phyloP scores from a whole-genome alignment of 2,797 vertebrate genomes.

The Catostomus latipinnis region DNA sequence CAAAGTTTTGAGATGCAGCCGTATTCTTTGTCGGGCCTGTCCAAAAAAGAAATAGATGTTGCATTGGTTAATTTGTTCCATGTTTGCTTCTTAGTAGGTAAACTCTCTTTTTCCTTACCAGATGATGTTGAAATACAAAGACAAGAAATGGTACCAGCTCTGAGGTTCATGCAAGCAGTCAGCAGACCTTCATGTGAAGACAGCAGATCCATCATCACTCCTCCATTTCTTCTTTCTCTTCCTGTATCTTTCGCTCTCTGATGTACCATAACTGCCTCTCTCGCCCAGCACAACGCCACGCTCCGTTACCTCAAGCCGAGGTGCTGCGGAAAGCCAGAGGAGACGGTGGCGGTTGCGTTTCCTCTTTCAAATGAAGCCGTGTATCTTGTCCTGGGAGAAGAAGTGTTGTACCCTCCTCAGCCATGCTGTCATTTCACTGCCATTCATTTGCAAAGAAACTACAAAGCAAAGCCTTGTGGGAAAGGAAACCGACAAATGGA shows the following conservation, averaged over 20 bases:
- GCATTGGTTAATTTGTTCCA: no score
- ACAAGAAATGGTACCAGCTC: conserved; percentile 99
- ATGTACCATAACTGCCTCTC: conserved; percentile 24
- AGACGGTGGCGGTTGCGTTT: conserved; percentile 61
- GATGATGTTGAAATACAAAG: conserved; percentile 99
- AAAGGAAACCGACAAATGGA: conserved; percentile 19
- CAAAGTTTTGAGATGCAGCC: no score
- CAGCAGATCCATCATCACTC: conserved; percentile 66
- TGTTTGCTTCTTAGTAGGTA: background rate
- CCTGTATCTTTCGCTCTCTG: conserved; percentile 32
- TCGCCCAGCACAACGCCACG: conserved; percentile 74
- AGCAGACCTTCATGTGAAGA: conserved; percentile 75
- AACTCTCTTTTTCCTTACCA: conserved; percentile 65
- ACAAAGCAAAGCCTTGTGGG: conserved; percentile 23
- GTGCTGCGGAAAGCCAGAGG: conserved; percentile 72
- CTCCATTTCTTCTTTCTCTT: conserved; percentile 64
- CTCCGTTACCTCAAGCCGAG: conserved; percentile 84
- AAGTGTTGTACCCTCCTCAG: conserved; percentile 78
- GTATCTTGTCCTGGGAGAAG: conserved; percentile 55
- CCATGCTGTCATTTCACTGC: conserved; percentile 71
- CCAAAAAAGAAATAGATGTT: no score
- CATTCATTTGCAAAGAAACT: conserved; percentile 49
- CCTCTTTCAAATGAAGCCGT: conserved; percentile 58
- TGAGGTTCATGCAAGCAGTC: conserved; percentile 75
- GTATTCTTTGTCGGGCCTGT: no score